Evolutionary conservation across 2,113 vertebrate genomes (phyloP), one percentile per base, ranked within the genome.

Genomic region (Ophiodon elongatus): DNA sequence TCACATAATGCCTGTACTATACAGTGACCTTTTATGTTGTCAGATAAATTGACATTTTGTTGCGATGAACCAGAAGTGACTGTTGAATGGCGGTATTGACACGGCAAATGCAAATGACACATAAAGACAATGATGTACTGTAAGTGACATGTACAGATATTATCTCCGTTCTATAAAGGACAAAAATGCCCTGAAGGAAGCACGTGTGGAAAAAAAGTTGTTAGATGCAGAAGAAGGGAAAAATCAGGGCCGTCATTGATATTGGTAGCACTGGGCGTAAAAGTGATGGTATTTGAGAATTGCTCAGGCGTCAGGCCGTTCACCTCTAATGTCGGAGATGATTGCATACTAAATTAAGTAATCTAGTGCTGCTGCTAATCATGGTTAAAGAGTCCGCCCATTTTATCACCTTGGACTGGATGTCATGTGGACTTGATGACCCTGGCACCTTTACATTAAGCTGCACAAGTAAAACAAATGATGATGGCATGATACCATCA

Each of bases 311-410:
- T 90, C 89, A 47, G 82, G 70, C 85, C 57, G 63, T 90, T 94
- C 90, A 92, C 91, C 92, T 95, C 88, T 89, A 92, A 91, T 90
- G 92, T 92, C 88, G 72, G 67, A 91, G 87, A 92, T 88, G 94
- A 94, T 93, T 92, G 89, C 72, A 50, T 76, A 69, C 79, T 94
- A 92, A 93, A 91, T 93, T 87, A 92, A 89, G 90, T 90, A 89
- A 91, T 93, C 80, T 87, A 66, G 86, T 82, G 68, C 73, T 66
- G 45, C 80, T 72, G 79, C 85, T 94, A 91, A 94, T 94, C 88
- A 90, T 59, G 37, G 79, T 84, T 85, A 84, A 82, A 88, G 79
- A 88, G 76, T 85, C 83, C 50, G 25, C 78, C 85, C 69, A 11
- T 79, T 81, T 85, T 80, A 64, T 90, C 81, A 81, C 86, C 79